phyloP scores from a whole-genome alignment of 2,797 vertebrate species.

The Ispidina picta region DNA sequence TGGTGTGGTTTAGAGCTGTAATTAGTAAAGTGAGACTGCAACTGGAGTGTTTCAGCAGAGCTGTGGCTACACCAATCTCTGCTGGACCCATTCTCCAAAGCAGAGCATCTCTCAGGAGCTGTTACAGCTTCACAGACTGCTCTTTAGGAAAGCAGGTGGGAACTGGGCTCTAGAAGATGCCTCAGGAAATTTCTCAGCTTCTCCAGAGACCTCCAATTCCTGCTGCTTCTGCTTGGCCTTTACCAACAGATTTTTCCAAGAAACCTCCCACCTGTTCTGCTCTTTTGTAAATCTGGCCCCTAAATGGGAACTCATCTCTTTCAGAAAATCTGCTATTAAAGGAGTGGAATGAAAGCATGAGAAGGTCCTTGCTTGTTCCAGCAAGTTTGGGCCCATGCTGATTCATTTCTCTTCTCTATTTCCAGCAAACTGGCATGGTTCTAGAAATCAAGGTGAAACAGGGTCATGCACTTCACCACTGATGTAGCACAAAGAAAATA shows the following conservation, averaged over 20 bases:
- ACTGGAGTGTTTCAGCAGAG: background rate
- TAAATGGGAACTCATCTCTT: background rate
- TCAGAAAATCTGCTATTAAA: background rate
- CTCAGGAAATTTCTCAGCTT: background rate
- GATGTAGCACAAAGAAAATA: background rate
- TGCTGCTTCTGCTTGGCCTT: background rate
- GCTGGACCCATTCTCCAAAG: background rate
- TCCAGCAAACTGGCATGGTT: background rate
- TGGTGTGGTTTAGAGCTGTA: background rate
- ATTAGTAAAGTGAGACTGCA: background rate
- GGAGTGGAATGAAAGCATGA: background rate
- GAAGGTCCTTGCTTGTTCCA: background rate
- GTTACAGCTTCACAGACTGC: background rate
- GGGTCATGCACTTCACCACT: background rate
- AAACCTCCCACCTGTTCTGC: background rate
- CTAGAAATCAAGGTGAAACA: background rate
- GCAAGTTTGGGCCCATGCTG: background rate
- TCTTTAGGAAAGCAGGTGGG: background rate
- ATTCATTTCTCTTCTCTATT: background rate
- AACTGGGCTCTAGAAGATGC: background rate
- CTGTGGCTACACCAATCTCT: background rate
- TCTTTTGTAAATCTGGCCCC: background rate
- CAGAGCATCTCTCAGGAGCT: background rate
- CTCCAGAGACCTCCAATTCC: background rate
- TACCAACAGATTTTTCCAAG: background rate